Base-by-base conservation (phyloP, 2,113 vertebrate genomes). In the Catharus bicknelli region DNA sequence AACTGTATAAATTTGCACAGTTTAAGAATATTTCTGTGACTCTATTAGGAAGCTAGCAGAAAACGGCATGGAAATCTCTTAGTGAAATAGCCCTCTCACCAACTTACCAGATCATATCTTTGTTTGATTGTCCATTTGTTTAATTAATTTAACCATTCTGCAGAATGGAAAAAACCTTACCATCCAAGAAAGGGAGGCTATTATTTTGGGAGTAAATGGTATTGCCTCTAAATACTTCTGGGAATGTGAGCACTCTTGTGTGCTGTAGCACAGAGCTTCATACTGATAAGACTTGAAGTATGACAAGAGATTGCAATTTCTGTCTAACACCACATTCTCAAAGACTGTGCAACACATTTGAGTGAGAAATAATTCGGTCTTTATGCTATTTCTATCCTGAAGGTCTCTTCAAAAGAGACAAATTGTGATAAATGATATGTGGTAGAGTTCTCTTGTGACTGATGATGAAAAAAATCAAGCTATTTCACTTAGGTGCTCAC, bases 271-370 rank as follows among this genome's bases (percentile, higher is more conserved):
- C 54, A 72, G 45, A 90, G 25, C n/a, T 77, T 89, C 57, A 14
- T 63, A 32, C 42, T 78, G 59, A 63, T 80, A 83, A 83, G 25
- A 11, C 54, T 62, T 82, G 70, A 76, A 58, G 15, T 58, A 72
- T 48, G 53, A 92, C 21, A 86, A 83, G 45, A 90, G 66, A 86
- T 70, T 69, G 54, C 51, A 88, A 66, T 84, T 84, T 88, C 77
- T 94, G 34, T 90, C 85, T 74, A 85, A 66, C 25, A 83, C 4
- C 38, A 61, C 34, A 54, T 77, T 89, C 76, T 87, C 43, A 55
- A 79, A 58, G 27, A 85, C 7, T 1, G 29, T 42, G 17, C 61
- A 94, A 85, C 22, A 47, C 4, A 22, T 36, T 27, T 40, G n/a
- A 87, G 32, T 81, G 36, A 74, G 62, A 79, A 92, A 90, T 74